These are phyloP conservation scores for Actinia tenebrosa DNA, from an alignment of 64 coral and sea anemone species.

Conservation along the genomic window DNA sequence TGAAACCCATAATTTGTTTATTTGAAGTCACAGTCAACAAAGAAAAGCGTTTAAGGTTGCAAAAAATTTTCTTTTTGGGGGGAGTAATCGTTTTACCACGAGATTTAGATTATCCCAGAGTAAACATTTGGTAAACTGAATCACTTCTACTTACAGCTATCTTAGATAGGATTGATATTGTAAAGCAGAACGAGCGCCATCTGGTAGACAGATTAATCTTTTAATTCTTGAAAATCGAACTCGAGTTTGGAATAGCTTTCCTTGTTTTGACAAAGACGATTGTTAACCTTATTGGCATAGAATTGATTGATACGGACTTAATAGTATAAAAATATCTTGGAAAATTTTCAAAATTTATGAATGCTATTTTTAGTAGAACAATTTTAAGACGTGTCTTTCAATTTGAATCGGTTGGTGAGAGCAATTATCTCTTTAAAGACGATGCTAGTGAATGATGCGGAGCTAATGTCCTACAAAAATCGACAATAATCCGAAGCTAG, in stretches of 20 bases:
- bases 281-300: too few species aligned
- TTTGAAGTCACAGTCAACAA: not conserved
- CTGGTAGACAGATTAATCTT: not conserved
- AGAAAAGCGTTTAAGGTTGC: not conserved
- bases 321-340: too few species aligned
- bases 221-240: too few species aligned
- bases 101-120: not conserved
- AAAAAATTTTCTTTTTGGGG: not conserved
- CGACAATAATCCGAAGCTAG: too few species aligned
- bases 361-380: too few species aligned
- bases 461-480: not conserved
- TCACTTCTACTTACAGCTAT: not conserved
- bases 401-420: not conserved
- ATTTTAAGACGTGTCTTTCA: too few species aligned
- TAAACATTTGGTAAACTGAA: not conserved
- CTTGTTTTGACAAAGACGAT: too few species aligned
- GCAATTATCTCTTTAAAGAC: not conserved
- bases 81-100: not conserved
- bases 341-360: too few species aligned
- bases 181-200: not conserved
- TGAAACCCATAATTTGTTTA: not conserved
- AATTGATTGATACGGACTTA: too few species aligned
- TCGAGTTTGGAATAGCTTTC: too few species aligned
- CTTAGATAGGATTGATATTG: not conserved
- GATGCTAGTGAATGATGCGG: not conserved